These are phyloP conservation scores for Myoxocephalus aenaeus DNA, from an alignment of 2,797 vertebrate species.

Conservation along the genomic window DNA sequence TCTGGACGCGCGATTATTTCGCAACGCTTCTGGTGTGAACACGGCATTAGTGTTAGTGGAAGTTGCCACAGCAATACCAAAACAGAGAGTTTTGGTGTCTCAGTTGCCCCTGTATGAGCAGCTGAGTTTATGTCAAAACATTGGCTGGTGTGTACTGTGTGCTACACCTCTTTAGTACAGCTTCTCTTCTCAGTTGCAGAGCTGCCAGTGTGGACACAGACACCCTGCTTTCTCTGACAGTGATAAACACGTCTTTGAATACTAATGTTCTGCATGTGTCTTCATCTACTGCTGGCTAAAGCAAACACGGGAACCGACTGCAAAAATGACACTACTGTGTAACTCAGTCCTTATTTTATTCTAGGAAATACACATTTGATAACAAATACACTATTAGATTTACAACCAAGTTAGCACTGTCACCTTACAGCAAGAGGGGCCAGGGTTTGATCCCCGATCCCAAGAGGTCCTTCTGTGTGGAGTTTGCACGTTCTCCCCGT, in stretches of 20 bases:
- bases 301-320: neutral
- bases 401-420: neutral
- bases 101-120: neutral
- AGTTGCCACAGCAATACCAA: neutral
- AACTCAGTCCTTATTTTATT: slow-evolving; percentile 3
- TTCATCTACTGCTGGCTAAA: slow-evolving; percentile 28
- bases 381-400: neutral
- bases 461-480: too few relatives aligned
- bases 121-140: slow-evolving; percentile 22
- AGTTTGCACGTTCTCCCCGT: too few relatives aligned
- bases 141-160: slow-evolving; percentile 6
- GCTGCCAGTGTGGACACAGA: slow-evolving; percentile 45
- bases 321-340: slow-evolving; percentile 1
- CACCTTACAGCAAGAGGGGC: too few relatives aligned
- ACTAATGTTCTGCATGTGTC: slow-evolving; percentile 44
- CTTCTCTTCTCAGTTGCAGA: too few relatives aligned
- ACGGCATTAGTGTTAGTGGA: too few relatives aligned
- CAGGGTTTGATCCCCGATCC: too few relatives aligned
- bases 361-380: neutral
- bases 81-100: neutral
- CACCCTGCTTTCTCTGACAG: slow-evolving; percentile 33
- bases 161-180: too few relatives aligned
- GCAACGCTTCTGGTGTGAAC: too few relatives aligned
- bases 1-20: too few relatives aligned
- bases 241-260: slow-evolving; percentile 56